Percentiles rank a stretch among this genome's conserved stretches.
Conservation (phyloP, 2,797 vertebrate species). For the Cryptoprocta ferox region DNA sequence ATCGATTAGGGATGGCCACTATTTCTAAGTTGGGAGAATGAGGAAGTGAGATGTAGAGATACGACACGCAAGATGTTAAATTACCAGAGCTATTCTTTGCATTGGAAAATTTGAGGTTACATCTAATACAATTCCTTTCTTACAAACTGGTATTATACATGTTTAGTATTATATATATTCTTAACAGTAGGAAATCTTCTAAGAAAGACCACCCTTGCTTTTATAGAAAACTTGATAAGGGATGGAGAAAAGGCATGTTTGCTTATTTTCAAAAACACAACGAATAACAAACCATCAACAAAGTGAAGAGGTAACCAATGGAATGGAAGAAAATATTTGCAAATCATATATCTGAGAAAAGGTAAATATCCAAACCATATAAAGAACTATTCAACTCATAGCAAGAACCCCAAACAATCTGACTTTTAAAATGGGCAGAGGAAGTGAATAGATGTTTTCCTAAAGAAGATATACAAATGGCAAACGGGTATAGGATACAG, state of each 20-base stretch:
- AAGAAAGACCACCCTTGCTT: neutral
- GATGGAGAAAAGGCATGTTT: neutral
- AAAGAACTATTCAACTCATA: neutral
- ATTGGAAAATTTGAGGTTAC: neutral
- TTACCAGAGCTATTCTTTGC: neutral
- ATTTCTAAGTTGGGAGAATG: neutral
- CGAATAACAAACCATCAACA: neutral
- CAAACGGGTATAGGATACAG: no score
- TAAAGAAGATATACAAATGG: neutral
- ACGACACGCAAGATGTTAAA: neutral
- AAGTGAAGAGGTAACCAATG: neutral
- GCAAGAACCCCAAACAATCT: neutral
- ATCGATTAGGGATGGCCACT: neutral
- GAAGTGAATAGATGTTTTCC: neutral
- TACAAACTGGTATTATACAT: neutral
- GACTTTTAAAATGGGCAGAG: neutral
- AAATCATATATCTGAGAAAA: neutral
- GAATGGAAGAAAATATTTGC: neutral
- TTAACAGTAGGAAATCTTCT: neutral
- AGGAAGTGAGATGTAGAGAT: neutral
- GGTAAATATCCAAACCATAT: no score
- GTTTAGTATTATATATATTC: neutral
- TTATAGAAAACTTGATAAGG: neutral
- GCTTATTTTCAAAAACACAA: neutral
- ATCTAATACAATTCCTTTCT: neutral